Evolutionary conservation across 2,888 invertebrate species (phyloP).

Genomic region (Tridacna crocea): DNA sequence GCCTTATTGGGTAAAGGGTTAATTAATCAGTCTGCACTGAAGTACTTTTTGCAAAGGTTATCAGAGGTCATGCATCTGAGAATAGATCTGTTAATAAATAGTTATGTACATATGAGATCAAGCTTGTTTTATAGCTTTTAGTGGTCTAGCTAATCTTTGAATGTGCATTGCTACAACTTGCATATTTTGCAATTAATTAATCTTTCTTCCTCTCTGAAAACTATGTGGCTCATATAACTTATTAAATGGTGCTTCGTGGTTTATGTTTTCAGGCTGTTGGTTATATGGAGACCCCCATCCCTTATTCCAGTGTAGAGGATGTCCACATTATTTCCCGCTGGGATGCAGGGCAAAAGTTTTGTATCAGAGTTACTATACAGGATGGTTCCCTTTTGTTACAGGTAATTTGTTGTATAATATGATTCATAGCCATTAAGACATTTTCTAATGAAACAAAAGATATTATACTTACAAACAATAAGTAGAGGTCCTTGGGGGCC

Average conservation of each 20-base stretch:
- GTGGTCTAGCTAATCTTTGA: too few relatives aligned
- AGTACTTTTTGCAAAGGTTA: too few relatives aligned
- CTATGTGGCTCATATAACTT: too few relatives aligned
- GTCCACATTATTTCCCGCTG: slow-evolving; percentile 91
- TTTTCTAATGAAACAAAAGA: too few relatives aligned
- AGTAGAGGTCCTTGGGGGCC: neutral
- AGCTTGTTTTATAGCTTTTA: too few relatives aligned
- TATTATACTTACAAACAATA: neutral
- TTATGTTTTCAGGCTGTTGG: slow-evolving; percentile 82
- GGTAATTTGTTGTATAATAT: slow-evolving; percentile 84
- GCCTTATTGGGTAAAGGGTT: too few relatives aligned
- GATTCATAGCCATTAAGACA: too few relatives aligned
- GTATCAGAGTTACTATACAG: slow-evolving; percentile 90
- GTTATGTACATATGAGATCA: neutral
- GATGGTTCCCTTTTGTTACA: slow-evolving; percentile 91
- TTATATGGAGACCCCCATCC: slow-evolving; percentile 88
- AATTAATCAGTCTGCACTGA: too few relatives aligned
- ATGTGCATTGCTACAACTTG: too few relatives aligned
- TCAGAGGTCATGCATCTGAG: too few relatives aligned
- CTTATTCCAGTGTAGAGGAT: slow-evolving; percentile 91
- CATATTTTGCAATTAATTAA: too few relatives aligned
- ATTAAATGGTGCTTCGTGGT: neutral
- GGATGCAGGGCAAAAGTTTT: slow-evolving; percentile 92
- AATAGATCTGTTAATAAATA: neutral
- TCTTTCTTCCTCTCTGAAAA: too few relatives aligned